phyloP scores from a whole-genome alignment of 2,888 invertebrate species.

The Geotrupes spiniger region DNA sequence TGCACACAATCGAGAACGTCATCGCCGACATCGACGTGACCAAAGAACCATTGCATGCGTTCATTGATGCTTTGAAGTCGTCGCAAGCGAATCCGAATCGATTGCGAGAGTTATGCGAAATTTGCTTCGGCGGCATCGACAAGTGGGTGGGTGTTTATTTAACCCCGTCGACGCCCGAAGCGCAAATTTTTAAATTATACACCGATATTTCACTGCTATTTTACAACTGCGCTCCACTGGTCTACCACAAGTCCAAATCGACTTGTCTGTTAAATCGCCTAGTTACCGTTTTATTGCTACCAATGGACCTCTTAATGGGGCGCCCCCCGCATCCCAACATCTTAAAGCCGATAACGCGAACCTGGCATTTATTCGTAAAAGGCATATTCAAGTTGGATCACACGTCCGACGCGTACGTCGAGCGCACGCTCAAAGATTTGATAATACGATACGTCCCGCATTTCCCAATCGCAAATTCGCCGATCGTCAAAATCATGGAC shows the following conservation, averaged over 20 bases:
- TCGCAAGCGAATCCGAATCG: constrained; percentile 18
- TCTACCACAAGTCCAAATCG: constrained; percentile 42
- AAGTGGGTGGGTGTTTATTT: constrained; percentile 37
- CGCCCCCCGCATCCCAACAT: constrained; percentile 46
- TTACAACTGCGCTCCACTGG: constrained; percentile 37
- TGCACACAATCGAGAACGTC: constrained; percentile 28
- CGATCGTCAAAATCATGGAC: constrained; percentile 38
- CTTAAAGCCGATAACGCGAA: constrained; percentile 51
- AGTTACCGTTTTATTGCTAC: constrained; percentile 53
- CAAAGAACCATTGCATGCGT: constrained; percentile 37
- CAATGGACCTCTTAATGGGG: constrained; percentile 52
- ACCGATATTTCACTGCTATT: constrained; percentile 39
- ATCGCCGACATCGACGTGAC: constrained; percentile 22
- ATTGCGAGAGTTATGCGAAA: constrained; percentile 37
- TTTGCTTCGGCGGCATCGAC: constrained; percentile 40
- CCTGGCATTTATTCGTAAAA: constrained; percentile 54
- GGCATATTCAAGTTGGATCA: constrained; percentile 54
- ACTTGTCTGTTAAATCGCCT: constrained; percentile 54
- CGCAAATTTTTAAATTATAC: constrained; percentile 39
- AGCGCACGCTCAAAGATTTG: constrained; percentile 52
- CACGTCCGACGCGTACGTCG: constrained; percentile 51
- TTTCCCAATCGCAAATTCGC: constrained; percentile 39
- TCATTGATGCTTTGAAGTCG: constrained; percentile 38
- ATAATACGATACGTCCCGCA: constrained; percentile 46
- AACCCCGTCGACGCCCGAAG: constrained; percentile 36